Percentiles rank a stretch among this genome's conserved stretches.
These are phyloP conservation scores for Apostichopus parvimensis DNA, from an alignment of 35 echinoderm and acorn worm species.

Conservation along the genomic window DNA sequence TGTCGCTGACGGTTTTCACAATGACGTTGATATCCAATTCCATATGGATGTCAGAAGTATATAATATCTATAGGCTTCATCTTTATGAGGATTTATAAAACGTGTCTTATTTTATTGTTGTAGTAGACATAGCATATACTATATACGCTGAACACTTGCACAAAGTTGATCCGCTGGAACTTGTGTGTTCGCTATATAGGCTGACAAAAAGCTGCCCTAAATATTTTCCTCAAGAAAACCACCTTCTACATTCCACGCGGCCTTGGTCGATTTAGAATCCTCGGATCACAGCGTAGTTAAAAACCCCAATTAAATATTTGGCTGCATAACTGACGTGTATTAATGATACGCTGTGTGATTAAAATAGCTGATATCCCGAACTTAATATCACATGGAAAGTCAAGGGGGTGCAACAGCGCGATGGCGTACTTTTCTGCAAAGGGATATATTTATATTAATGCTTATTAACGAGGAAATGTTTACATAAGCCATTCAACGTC, in stretches of 20 bases:
- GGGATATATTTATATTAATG: conserved; percentile 13
- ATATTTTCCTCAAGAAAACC: background rate
- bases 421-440: conserved; percentile 9
- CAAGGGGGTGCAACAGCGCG: background rate
- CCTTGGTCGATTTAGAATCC: background rate
- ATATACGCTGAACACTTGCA: too few species aligned
- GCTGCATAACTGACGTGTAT: conserved; percentile 32
- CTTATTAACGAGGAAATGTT: conserved; percentile 38
- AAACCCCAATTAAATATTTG: conserved; percentile 33
- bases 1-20: too few species aligned
- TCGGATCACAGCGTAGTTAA: conserved; percentile 2
- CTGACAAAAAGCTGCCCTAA: background rate
- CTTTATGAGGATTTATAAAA: too few species aligned
- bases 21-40: background rate
- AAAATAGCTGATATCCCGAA: conserved; percentile 28
- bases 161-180: too few species aligned
- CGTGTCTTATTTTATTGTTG: too few species aligned
- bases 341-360: conserved; percentile 24
- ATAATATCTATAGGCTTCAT: too few species aligned
- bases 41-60: background rate
- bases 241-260: conserved; percentile 40
- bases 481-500: conserved; percentile 44
- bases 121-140: too few species aligned
- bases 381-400: conserved; percentile 27
- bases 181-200: background rate